These are phyloP conservation scores for Protosalanx chinensis DNA, from an alignment of 2,797 vertebrate species.

Conservation along the genomic window DNA sequence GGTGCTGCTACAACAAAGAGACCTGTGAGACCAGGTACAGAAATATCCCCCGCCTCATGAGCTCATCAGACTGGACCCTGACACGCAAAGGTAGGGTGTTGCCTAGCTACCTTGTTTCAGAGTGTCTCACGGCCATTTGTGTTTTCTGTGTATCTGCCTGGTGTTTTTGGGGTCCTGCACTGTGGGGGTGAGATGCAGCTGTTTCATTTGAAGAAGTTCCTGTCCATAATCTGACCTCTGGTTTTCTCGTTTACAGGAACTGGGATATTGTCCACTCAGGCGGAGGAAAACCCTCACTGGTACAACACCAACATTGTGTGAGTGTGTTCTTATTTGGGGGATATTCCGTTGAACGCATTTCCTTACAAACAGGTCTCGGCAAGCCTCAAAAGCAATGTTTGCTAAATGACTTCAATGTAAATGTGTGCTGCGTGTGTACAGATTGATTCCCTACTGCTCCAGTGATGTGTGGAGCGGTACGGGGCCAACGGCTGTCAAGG, in stretches of 20 bases:
- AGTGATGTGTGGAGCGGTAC: constrained; percentile 85
- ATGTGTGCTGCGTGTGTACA: constrained; percentile 32
- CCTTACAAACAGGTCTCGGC: too few species aligned
- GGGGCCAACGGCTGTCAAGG: constrained; percentile 62
- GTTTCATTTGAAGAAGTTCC: not conserved
- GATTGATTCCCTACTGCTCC: constrained; percentile 84
- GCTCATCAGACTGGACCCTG: constrained; percentile 75
- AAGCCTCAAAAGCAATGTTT: too few species aligned
- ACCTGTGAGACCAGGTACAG: constrained; percentile 81
- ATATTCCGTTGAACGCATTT: not conserved
- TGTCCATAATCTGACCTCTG: constrained; percentile 22
- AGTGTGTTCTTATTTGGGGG: constrained; percentile 42
- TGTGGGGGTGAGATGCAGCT: not conserved
- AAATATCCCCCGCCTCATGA: constrained; percentile 80
- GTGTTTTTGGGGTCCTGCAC: not conserved
- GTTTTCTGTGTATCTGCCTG: constrained; percentile 3
- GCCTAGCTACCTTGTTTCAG: constrained; percentile 23
- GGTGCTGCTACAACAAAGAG: constrained; percentile 82
- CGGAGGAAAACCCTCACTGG: constrained; percentile 82
- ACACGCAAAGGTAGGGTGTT: constrained; percentile 71
- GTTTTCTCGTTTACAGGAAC: constrained; percentile 64
- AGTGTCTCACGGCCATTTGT: constrained; percentile 19
- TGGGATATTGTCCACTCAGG: constrained; percentile 77
- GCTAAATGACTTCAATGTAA: too few species aligned
- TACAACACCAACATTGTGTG: constrained; percentile 82